Base-by-base conservation (phyloP, 2,113 vertebrate species). In the Electrona antarctica region DNA sequence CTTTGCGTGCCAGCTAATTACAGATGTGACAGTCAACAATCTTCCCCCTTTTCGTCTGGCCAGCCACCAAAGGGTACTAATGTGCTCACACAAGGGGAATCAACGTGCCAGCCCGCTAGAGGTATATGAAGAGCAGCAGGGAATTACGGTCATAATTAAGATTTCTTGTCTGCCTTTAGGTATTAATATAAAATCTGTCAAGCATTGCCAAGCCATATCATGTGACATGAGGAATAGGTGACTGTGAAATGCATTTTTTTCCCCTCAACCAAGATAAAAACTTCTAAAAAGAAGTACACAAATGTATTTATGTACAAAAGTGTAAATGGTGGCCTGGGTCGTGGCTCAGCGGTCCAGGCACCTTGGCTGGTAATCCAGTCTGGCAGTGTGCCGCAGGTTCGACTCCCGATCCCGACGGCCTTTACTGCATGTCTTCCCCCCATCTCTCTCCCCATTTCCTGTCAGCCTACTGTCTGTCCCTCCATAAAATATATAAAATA, bases 1-100 rank as follows among this genome's bases (percentile, higher is more conserved):
- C 77, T 83, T 81, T 60, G 33, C 76, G 73, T 78, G 85, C 75
- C 84, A 90, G 86, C 82, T 90, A 89, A 91, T 92, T 91, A 90
- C 75, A 85, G 82, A 82, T 85, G 84, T 76, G 86, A 86, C 88
- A 84, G 79, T 83, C 51, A 13, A 87, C 84, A 86, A 86, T 89
- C 83, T 86, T 85, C 69, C 76, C 48, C 74, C 67, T 80, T 33
- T 78, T 82, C 66, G 60, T 75, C 80, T 90, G 88, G 86, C 85
- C 72, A 66, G 74, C 67, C 77, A 87, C 88, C 84, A 89, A 89
- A 83, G 15, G 76, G 63, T 75, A 73, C 74, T 84, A 83, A 88
- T 86, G 71, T 83, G 74, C 80, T 75, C 79, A 80, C 82, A 83
- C 81, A 48, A 15, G 86, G 84, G 85, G 82, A 88, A 83, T 86